Conservation (phyloP, 2,888 invertebrate species). For the Latrodectus hesperus region DNA sequence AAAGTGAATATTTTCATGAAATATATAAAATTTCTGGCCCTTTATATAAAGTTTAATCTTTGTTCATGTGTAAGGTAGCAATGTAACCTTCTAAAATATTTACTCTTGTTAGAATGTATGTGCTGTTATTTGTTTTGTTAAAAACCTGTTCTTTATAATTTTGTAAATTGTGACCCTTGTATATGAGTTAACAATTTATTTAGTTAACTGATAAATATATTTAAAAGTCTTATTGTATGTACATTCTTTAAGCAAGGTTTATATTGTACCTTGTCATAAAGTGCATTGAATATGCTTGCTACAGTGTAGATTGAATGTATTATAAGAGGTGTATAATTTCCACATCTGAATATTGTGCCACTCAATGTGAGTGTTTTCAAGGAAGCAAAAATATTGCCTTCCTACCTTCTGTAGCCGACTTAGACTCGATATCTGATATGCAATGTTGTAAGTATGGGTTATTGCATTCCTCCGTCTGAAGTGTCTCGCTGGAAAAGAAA, state of each 20-base stretch:
- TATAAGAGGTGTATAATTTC: conserved; percentile 63
- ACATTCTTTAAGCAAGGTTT: conserved; percentile 37
- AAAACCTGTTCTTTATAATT: conserved; percentile 62
- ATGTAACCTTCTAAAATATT: conserved; percentile 60
- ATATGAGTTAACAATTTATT: conserved; percentile 62
- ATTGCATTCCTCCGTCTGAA: conserved; percentile 65
- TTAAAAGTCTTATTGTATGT: conserved; percentile 47
- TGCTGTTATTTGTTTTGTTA: conserved; percentile 66
- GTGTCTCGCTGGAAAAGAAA: conserved; percentile 60
- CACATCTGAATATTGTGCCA: conserved; percentile 59
- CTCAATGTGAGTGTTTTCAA: conserved; percentile 46
- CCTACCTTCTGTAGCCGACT: conserved; percentile 56
- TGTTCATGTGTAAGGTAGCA: conserved; percentile 43
- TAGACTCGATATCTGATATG: conserved; percentile 62
- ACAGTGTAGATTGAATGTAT: conserved; percentile 62
- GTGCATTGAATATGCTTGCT: conserved; percentile 42
- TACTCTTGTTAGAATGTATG: conserved; percentile 66
- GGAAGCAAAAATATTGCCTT: conserved; percentile 33
- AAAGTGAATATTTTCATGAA: conserved; percentile 33
- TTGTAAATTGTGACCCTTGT: conserved; percentile 65
- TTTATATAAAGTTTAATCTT: conserved; percentile 19
- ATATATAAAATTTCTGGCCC: conserved; percentile 6
- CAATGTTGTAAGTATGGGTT: conserved; percentile 68
- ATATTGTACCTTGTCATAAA: conserved; percentile 33
- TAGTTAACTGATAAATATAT: conserved; percentile 59